Conservation (phyloP, 2,113 vertebrate genomes). For the Tricholaema leucomelas region DNA sequence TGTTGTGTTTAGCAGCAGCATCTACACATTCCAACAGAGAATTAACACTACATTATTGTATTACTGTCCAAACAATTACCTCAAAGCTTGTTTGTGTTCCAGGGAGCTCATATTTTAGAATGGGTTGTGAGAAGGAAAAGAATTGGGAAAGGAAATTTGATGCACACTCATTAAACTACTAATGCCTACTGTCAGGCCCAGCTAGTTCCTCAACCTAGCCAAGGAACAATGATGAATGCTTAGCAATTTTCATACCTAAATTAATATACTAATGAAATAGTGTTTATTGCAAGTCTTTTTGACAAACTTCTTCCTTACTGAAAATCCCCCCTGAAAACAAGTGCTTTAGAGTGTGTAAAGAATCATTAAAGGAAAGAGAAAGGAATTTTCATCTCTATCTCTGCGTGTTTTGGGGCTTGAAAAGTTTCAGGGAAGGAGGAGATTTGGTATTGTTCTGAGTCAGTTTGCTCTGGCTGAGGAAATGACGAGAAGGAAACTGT, state of each 20-base stretch:
- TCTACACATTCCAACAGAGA: background rate
- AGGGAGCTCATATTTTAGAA: slow-evolving; percentile 19
- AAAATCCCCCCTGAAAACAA: background rate
- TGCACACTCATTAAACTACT: background rate
- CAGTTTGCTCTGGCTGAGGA: slow-evolving; percentile 79
- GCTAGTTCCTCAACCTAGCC: background rate
- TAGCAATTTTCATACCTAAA: background rate
- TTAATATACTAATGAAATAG: background rate
- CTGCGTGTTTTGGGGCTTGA: background rate
- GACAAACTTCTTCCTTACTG: background rate
- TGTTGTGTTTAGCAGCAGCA: background rate
- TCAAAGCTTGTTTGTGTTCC: slow-evolving; percentile 13
- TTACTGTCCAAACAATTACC: background rate
- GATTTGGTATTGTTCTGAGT: slow-evolving; percentile 69
- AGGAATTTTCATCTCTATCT: background rate
- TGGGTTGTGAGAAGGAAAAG: slow-evolving; percentile 39
- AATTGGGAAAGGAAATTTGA: background rate
- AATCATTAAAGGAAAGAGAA: background rate
- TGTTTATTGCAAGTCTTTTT: background rate
- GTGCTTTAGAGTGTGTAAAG: background rate
- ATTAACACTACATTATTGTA: background rate
- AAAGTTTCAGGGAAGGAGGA: slow-evolving; percentile 40
- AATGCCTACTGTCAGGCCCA: background rate
- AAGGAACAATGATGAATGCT: background rate
- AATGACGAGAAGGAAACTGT: slow-evolving; percentile 90